Conservation (phyloP, 2,797 vertebrate genomes). For the Ctenosaura bakeri region DNA sequence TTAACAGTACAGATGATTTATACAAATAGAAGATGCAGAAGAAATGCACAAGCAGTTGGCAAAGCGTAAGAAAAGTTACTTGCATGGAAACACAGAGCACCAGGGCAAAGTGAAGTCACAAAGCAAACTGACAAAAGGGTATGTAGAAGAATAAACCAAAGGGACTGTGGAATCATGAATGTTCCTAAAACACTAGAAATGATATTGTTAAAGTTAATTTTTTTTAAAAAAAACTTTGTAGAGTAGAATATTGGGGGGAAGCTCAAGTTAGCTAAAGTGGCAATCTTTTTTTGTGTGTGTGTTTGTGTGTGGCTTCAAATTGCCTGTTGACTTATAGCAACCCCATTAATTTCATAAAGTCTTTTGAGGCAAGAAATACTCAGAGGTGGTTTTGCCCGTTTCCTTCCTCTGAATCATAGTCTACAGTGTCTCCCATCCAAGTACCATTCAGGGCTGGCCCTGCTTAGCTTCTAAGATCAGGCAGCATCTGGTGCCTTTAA, state of each 20-base stretch:
- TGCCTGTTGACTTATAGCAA: too few relatives aligned
- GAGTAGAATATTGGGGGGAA: background rate
- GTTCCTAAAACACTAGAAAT: background rate
- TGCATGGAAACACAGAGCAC: background rate
- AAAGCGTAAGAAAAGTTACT: background rate
- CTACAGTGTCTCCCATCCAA: too few relatives aligned
- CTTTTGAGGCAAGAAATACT: too few relatives aligned
- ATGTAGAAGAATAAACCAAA: background rate
- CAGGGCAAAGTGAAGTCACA: background rate
- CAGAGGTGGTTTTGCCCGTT: too few relatives aligned
- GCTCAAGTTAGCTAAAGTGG: background rate
- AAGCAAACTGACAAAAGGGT: background rate
- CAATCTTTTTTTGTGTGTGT: too few relatives aligned
- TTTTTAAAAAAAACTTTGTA: background rate
- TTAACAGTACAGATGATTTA: background rate
- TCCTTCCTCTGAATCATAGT: too few relatives aligned
- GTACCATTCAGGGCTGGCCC: too few relatives aligned
- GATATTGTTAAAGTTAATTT: too few relatives aligned
- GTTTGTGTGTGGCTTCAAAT: too few relatives aligned
- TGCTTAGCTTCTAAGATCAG: too few relatives aligned
- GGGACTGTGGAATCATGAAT: background rate
- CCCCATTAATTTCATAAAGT: background rate
- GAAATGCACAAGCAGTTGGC: background rate
- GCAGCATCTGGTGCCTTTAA: too few relatives aligned
- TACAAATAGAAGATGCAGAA: background rate